Evolutionary conservation across 2,888 invertebrate genomes (phyloP).

Genomic region (Caenorhabditis sp.): DNA sequence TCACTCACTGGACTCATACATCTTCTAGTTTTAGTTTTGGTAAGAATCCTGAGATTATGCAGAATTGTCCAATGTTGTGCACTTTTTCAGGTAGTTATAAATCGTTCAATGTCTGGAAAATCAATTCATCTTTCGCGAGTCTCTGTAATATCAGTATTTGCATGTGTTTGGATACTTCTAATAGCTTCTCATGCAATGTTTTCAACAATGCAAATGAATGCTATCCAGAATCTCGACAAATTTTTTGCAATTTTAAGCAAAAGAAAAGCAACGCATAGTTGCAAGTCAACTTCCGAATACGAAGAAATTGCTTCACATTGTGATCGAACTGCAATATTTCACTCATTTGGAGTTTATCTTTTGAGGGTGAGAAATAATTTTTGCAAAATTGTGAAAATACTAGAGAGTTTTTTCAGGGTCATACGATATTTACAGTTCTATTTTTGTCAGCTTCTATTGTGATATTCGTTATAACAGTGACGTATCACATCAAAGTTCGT

Average conservation of each 20-base stretch:
- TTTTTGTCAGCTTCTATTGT: slow-evolving; percentile 63
- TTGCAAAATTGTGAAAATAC: no score
- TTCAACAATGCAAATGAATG: slow-evolving; percentile 64
- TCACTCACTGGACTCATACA: slow-evolving; percentile 66
- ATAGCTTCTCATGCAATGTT: slow-evolving; percentile 66
- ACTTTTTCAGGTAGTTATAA: slow-evolving; percentile 57
- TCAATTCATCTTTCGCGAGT: slow-evolving; percentile 63
- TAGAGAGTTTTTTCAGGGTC: no score
- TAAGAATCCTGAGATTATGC: slow-evolving; percentile 11
- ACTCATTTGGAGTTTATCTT: slow-evolving; percentile 60
- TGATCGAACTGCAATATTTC: slow-evolving; percentile 65
- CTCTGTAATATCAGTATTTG: slow-evolving; percentile 62
- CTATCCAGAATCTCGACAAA: slow-evolving; percentile 52
- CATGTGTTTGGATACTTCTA: slow-evolving; percentile 66
- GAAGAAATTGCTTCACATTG: slow-evolving; percentile 62
- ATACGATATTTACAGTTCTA: slow-evolving; percentile 67
- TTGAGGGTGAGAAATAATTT: slow-evolving; percentile 36
- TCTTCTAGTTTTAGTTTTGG: slow-evolving; percentile 66
- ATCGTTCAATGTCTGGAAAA: slow-evolving; percentile 68
- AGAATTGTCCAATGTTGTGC: neutral
- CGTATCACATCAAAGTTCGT: slow-evolving; percentile 64
- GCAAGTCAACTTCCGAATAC: slow-evolving; percentile 59
- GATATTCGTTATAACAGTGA: slow-evolving; percentile 64
- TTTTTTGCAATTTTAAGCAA: slow-evolving; percentile 43
- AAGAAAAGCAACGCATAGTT: slow-evolving; percentile 34